phyloP scores from a whole-genome alignment of 2,797 vertebrate genomes.

The Lacerta agilis region DNA sequence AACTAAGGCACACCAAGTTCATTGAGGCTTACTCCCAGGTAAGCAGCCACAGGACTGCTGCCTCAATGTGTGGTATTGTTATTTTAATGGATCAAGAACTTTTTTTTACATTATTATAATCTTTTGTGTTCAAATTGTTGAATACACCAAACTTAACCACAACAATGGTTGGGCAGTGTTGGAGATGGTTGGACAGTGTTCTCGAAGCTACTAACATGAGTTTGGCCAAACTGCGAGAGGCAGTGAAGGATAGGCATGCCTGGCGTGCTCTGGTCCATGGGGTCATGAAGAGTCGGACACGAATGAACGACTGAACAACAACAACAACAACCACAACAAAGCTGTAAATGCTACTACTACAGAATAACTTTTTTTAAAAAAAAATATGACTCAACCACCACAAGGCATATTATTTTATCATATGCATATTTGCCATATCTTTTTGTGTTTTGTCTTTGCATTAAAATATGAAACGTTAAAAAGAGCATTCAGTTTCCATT shows the following conservation, averaged over 20 bases:
- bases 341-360: background rate
- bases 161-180: too few relatives aligned
- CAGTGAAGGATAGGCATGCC: too few relatives aligned
- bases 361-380: background rate
- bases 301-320: too few relatives aligned
- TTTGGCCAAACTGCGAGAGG: too few relatives aligned
- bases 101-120: background rate
- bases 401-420: background rate
- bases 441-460: background rate
- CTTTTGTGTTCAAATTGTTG: background rate
- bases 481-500: background rate
- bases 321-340: slow-evolving; percentile 1
- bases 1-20: background rate
- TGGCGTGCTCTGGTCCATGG: too few relatives aligned
- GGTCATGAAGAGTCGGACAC: too few relatives aligned
- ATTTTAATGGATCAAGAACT: background rate
- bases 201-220: too few relatives aligned
- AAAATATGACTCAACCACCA: background rate
- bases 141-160: accelerated
- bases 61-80: background rate
- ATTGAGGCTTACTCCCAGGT: background rate
- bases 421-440: background rate
- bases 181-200: too few relatives aligned
- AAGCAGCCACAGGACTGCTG: background rate
- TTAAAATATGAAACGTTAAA: background rate